Evolutionary conservation across 2,113 vertebrate species (phyloP), one percentile per base, ranked within the genome.

Genomic region (Eulacestoma nigropectus): DNA sequence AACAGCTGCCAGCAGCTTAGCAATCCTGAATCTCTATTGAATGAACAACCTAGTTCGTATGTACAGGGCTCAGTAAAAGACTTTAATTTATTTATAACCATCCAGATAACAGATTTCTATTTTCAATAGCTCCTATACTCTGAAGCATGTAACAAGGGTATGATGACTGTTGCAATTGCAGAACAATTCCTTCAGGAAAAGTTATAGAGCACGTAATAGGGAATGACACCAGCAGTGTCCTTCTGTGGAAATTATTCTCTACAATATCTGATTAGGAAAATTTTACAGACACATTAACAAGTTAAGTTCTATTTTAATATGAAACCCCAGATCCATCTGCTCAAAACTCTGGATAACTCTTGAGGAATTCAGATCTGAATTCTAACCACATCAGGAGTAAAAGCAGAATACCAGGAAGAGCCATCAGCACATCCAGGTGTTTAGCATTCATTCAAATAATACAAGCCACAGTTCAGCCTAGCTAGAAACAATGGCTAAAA

Each of bases 101-200:
- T 23, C 3, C 16, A 88, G 49, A 64, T 55, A 91, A 82, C 14
- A 87, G 44, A 74, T 59, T 50, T 49, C 75, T 75, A 41, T 44
- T 86, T 80, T 73, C 50, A 83, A 64, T 1, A 1, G 20, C 19
- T 83, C 16, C 62, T 79, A 29, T 18, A 49, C 15, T 26, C 49
- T 11, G 1, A 90, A 76, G 42, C 25, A 77, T 0, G 0, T 37
- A 72, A 77, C 7, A 84, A 53, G 10, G 19, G 30, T 70, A 69
- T 19, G 30, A 55, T 74, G 62, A 65, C 4, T 3, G 27, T 44
- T 73, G 35, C 30, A 49, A 27, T 0, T 55, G 78, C 39, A 84
- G 53, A 26, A 60, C 20, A 41, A 39, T 35, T 93, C 33, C 47
- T 82, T 75, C 39, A 82, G 19, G 25, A 87, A 77, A 89, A 59